These are phyloP conservation scores for Crax fasciolata DNA, from an alignment of 2,797 vertebrate genomes.

Conservation along the genomic window DNA sequence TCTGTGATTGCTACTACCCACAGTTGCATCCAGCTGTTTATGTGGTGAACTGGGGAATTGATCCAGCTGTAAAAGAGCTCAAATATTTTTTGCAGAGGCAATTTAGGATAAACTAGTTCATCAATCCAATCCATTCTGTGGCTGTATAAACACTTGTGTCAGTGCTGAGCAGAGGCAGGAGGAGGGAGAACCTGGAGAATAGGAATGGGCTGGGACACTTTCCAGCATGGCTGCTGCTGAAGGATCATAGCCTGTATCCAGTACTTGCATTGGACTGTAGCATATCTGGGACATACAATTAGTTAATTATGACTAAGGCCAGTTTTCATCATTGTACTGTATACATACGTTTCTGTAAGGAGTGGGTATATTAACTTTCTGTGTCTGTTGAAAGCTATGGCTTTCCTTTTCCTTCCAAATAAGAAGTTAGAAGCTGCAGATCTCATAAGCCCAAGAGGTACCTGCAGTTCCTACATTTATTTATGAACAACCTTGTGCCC, in stretches of 20 bases:
- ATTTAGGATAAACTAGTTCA: conserved; percentile 54
- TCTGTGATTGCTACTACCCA: conserved; percentile 10
- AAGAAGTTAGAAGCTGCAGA: background rate
- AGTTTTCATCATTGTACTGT: background rate
- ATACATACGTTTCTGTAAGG: background rate
- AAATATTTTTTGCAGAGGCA: conserved; percentile 30
- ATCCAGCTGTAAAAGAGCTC: conserved; percentile 42
- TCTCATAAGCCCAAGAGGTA: background rate
- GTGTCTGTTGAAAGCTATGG: background rate
- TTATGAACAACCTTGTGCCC: conserved; percentile 29
- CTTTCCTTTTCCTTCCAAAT: background rate
- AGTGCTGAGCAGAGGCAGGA: background rate
- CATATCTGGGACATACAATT: background rate
- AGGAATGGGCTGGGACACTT: background rate
- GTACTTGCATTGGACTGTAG: background rate
- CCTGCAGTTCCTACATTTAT: conserved; percentile 38
- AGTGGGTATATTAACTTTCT: background rate
- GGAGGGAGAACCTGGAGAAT: background rate
- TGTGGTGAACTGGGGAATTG: background rate
- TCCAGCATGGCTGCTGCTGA: background rate
- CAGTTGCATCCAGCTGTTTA: conserved; percentile 42
- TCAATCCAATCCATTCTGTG: conserved; percentile 69
- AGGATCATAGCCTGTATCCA: background rate
- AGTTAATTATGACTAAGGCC: background rate
- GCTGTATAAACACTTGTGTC: conserved; percentile 25